Percentiles rank a stretch among this genome's conserved stretches.
phyloP scores from a whole-genome alignment of 2,113 vertebrate species.

The Trochalopteron elliotii region DNA sequence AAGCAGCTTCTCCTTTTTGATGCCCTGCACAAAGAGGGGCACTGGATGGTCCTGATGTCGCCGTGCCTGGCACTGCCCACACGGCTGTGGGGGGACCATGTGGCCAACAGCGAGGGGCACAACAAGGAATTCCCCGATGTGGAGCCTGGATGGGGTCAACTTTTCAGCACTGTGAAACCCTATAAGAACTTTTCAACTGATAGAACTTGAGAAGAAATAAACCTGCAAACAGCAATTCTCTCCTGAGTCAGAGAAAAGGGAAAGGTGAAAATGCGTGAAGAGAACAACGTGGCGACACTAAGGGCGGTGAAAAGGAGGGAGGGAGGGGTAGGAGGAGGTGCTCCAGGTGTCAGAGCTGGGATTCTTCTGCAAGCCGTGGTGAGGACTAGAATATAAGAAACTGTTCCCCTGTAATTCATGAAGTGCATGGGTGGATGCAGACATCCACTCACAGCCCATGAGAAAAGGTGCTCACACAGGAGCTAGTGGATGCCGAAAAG shows the following conservation, averaged over 20 bases:
- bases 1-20: not conserved
- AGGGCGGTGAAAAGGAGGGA: not conserved
- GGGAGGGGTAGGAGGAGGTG: not conserved
- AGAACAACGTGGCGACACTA: not conserved
- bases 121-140: accelerated
- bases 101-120: accelerated
- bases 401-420: not conserved
- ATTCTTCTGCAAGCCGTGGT: not conserved
- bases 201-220: not conserved
- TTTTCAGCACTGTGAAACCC: not conserved
- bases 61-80: accelerated
- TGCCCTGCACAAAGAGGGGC: accelerated
- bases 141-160: not conserved
- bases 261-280: no score
- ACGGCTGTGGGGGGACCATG: accelerated
- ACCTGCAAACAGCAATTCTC: not conserved
- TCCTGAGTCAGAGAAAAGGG: not conserved
- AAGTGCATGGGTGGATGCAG: no score
- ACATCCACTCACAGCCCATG: accelerated
- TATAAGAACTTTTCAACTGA: no score
- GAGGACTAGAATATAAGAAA: no score
- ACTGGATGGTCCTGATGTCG: accelerated
- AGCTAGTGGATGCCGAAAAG: not conserved
- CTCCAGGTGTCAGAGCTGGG: accelerated
- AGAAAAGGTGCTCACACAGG: not conserved